Base-by-base conservation (phyloP, 2,888 invertebrate genomes). In the Odontocolon sp. region DNA sequence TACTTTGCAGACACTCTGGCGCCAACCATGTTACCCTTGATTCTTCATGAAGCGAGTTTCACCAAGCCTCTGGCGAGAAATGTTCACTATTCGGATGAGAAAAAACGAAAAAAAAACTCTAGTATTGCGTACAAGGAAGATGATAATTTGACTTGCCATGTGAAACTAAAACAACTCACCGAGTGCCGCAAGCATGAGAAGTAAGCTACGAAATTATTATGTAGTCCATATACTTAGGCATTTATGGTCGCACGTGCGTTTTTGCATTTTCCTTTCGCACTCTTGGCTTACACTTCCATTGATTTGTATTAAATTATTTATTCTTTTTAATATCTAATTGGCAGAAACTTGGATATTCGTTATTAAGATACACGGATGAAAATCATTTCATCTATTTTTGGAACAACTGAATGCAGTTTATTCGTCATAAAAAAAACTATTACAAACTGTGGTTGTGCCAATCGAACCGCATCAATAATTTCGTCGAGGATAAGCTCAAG, bases 11-110 rank as follows among this genome's bases (percentile, higher is more conserved):
- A 74, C 74, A 68, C 21, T 36, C 56, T 23, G 68, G 56, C 68
- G 74, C 74, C 74, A 21, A 31, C 54, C n/a, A 47, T 45, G 56
- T 74, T 68, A 68, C 68, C 56, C 63, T 50, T 56, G 52, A 33
- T 56, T 68, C 38, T 18, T 50, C 64, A 45, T 63, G 68, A 16
- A 72, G 56, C 50, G 56, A 63, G 56, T 69, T 69, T 57, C 56
- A 63, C 63, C 23, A 52, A 33, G 56, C 69, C 47, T 45, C 26
- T 38, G 42, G 56, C 47, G 36, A 69, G 47, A 31, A 54, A 61
- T 45, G 23, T 47, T 45, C 31, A 63, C 40, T 54, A 61, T 28
- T 16, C 38, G 57, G 38, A 33, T 6, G 16, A 28, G 40, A 56
- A 56, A 33, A 54, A 33, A 23, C 45, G 18, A 18, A 4, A 18